Conservation (phyloP, 2,888 invertebrate genomes). For the Leucophora obtusa region DNA sequence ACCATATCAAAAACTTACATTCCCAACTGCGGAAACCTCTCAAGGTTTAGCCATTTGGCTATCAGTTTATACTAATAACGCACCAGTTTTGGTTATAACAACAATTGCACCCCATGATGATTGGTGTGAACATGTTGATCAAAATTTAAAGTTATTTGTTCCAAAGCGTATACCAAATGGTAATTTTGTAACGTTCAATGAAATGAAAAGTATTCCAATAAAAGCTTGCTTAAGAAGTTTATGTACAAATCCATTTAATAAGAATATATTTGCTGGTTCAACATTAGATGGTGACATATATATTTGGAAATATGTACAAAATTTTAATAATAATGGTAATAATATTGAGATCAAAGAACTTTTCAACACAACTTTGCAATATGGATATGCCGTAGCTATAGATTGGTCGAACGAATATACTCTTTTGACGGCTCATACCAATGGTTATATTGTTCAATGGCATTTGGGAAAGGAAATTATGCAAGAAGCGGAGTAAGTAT, state of each 20-base stretch:
- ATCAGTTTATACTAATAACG: slow-evolving; percentile 76
- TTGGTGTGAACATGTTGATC: slow-evolving; percentile 77
- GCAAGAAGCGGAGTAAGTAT: slow-evolving; percentile 60
- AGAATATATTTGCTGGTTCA: slow-evolving; percentile 76
- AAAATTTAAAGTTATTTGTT: slow-evolving; percentile 72
- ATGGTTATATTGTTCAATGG: slow-evolving; percentile 75
- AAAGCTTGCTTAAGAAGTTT: slow-evolving; percentile 75
- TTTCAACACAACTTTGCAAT: slow-evolving; percentile 69
- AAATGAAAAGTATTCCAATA: slow-evolving; percentile 70
- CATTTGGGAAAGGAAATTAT: slow-evolving; percentile 66
- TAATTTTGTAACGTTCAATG: slow-evolving; percentile 72
- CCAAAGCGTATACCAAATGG: slow-evolving; percentile 72
- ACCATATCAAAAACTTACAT: slow-evolving; percentile 73
- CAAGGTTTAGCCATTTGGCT: slow-evolving; percentile 76
- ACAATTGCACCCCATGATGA: slow-evolving; percentile 74
- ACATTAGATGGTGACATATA: slow-evolving; percentile 76
- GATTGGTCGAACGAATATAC: slow-evolving; percentile 74
- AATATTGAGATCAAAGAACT: slow-evolving; percentile 71
- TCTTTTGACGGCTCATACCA: slow-evolving; percentile 73
- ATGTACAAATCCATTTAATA: slow-evolving; percentile 75
- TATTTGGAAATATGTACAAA: slow-evolving; percentile 73
- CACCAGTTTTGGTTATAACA: slow-evolving; percentile 73
- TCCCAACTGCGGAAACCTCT: slow-evolving; percentile 67
- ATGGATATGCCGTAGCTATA: slow-evolving; percentile 74
- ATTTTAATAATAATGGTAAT: slow-evolving; percentile 23